Evolutionary conservation across 2,888 invertebrate species (phyloP), one percentile per base, ranked within the genome.

Genomic region (Drosophila ezoana): DNA sequence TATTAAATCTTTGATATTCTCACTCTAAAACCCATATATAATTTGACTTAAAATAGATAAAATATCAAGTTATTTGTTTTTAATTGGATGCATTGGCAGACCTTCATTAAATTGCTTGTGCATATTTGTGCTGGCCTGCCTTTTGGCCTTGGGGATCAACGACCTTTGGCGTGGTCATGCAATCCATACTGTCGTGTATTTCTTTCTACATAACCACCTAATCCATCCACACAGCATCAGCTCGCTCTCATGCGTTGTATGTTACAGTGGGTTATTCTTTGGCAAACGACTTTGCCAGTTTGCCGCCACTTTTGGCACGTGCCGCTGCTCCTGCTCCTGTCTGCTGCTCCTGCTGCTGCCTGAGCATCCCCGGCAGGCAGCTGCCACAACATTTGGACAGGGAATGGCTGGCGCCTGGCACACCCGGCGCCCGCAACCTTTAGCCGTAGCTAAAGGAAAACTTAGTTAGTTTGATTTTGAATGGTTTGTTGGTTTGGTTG

Each of bases 401-500:
- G 43, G 64, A 44, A 52, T 8, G 28, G 23, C 37, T 16, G 23
- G 28, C 14, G n/a, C 10, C 8, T 28, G 28, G 28, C 28, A 28
- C 28, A 6, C 8, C 37, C 32, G 18, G 5, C 11, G 18, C 16
- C 28, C 18, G 16, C 57, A 62, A 16, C 51, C 49, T 49, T 40
- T 14, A 51, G 44, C 52, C 20, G 3, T 18, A 33, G 64, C 71
- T 59, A 47, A 38, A 56, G 63, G 45, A 62, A 77, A 84, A 84
- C 81, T 81, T 81, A 62, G 77, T 79, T 80, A 76, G 79, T 79
- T 79, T 80, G 79, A 79, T 79, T 79, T 76, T 83, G 81, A 80
- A 83, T 83, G 77, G 81, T 79, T 79, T 80, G 80, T 72, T 79
- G 76, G 80, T 65, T 60, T 79, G 80, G 60, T 59, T 76, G 74